Conservation (phyloP, 2,113 vertebrate genomes). For the Ifrita kowaldi region DNA sequence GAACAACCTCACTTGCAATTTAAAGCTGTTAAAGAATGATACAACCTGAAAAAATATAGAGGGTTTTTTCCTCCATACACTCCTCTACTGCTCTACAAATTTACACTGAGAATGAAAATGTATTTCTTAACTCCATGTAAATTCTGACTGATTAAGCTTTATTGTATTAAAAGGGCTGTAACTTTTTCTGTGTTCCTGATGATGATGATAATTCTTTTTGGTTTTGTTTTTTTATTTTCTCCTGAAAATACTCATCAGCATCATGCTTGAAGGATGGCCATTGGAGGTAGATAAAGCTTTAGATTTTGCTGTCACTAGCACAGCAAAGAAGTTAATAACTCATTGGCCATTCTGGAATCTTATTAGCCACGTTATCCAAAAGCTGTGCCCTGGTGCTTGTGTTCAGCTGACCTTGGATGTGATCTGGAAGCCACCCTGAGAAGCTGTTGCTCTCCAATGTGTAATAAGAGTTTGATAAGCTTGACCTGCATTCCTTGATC, state of each 20-base stretch:
- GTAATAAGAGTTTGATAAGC: neutral
- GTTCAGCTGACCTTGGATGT: neutral
- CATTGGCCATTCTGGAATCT: neutral
- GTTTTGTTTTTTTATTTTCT: neutral
- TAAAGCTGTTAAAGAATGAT: neutral
- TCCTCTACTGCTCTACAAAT: neutral
- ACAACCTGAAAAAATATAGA: neutral
- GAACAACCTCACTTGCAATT: neutral
- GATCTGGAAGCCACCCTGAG: neutral
- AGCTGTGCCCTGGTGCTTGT: neutral
- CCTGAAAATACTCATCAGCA: neutral
- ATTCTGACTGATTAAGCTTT: neutral
- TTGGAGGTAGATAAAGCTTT: neutral
- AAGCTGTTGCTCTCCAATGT: neutral
- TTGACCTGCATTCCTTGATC: neutral
- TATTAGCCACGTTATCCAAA: neutral
- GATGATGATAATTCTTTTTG: neutral
- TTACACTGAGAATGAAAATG: neutral
- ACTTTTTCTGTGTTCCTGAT: neutral
- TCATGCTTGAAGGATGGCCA: neutral
- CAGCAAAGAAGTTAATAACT: neutral
- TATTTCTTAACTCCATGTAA: neutral
- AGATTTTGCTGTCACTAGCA: neutral
- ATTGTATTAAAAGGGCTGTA: neutral
- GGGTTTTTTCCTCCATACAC: fast-evolving